Evolutionary conservation across 2,888 invertebrate species (phyloP), one percentile per base, ranked within the genome.

Genomic region (Biston betularia): DNA sequence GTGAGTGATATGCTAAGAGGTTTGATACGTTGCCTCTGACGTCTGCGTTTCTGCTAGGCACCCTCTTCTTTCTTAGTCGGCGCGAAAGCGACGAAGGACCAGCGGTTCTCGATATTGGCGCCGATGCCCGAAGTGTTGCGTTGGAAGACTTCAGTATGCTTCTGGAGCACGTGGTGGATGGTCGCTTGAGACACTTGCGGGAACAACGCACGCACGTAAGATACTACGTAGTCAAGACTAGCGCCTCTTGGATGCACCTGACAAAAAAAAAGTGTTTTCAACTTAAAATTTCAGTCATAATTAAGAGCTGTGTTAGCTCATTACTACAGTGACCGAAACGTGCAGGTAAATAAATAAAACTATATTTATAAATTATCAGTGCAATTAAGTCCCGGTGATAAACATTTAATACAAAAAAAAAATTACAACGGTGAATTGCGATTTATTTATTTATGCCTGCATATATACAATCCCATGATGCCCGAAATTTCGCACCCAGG

Each of bases 211-310:
- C 97, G 97, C 33, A 99, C 95, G 89, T 98, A 99, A 9, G 97
- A 97, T 94, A 97, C 97, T 72, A 99, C 96, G 88, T 98, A 97
- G 85, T 98, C 98, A 2, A 98, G 94, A 67, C 97, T 97, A 1
- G 98, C 98, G 54, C 99, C 99, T 82, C 97, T 97, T 0, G 98
- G 99, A 90, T 99, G 98, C 46, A 99, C 97, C 89, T 98, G 92
- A 0, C 38, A 46, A 14, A 45, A 42, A 54, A 24, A 24, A 6
- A 15, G 11, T 12, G 11, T 40, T 40, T 12, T 4, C 14, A 35
- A 11, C 6, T 6, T 24, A 48, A 11, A 33, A 48, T 38, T 8
- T 38, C 38, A 38, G 38, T 38, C 38, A 38, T 38, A 38, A 38
- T 38, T 6, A 9, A 38, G 8, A 38, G 38, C 38, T 6, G 6